Conservation (phyloP, 1,140 invertebrate genomes). For the Drosophila dunni region DNA sequence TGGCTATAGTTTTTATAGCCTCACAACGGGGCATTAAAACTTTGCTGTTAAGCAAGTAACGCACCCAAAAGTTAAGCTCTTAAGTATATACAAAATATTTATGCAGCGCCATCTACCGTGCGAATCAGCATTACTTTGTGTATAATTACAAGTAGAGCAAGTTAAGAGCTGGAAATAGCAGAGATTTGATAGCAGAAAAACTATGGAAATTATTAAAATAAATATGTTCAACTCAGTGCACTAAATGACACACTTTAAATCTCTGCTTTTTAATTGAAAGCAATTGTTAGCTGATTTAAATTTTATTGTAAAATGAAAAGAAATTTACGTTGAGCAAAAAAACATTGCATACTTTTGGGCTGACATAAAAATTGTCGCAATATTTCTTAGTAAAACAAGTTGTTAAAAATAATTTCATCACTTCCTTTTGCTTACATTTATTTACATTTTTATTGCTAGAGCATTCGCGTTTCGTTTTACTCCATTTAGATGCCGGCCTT, state of each 20-base stretch:
- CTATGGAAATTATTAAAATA: background rate
- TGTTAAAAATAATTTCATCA: background rate
- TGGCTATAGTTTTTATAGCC: conserved; percentile 26
- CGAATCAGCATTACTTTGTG: background rate
- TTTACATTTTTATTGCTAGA: conserved; percentile 15
- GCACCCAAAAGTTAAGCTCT: conserved; percentile 32
- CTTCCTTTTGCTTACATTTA: background rate
- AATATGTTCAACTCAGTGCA: background rate
- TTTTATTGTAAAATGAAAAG: too few species aligned
- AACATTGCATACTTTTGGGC: background rate
- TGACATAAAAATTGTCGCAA: background rate
- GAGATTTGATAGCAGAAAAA: background rate
- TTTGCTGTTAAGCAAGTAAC: conserved; percentile 41
- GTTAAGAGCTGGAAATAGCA: background rate
- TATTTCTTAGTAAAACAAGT: conserved; percentile 1
- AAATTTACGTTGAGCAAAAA: too few species aligned
- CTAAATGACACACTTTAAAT: background rate
- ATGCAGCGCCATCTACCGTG: background rate
- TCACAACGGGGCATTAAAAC: conserved; percentile 35
- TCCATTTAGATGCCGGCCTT: conserved; percentile 4
- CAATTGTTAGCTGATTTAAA: too few species aligned
- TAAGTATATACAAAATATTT: conserved; percentile 19
- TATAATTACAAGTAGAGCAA: background rate
- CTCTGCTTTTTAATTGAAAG: too few species aligned
- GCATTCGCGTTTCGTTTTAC: conserved; percentile 29